A percentile compares a stretch with the other conserved stretches of the same genome.
Evolutionary conservation across 2,797 vertebrate species (phyloP).

Genomic region (Epinephelus coioides): DNA sequence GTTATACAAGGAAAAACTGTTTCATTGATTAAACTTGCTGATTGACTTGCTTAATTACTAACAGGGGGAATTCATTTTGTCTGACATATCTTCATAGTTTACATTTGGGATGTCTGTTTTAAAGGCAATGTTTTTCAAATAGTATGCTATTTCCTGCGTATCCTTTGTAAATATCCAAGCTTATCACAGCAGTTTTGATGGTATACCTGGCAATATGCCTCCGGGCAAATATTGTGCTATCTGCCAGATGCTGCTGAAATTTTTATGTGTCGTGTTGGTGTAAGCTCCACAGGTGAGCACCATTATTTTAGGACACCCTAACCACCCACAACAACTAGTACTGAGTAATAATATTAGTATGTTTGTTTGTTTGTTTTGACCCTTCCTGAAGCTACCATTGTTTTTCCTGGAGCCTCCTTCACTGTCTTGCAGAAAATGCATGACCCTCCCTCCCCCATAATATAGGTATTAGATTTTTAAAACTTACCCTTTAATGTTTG

Average conservation of each 20-base stretch:
- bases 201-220: background rate
- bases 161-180: background rate
- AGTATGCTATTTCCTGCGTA: background rate
- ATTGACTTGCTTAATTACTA: background rate
- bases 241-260: constrained; percentile 12
- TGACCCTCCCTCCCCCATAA: too few species aligned
- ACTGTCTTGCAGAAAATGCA: too few species aligned
- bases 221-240: background rate
- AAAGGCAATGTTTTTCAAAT: background rate
- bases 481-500: too few species aligned
- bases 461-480: too few species aligned
- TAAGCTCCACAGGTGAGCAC: background rate
- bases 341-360: background rate
- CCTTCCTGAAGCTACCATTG: too few species aligned
- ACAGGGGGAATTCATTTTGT: background rate
- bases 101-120: background rate
- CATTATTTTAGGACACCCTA: background rate
- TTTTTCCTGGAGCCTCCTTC: too few species aligned
- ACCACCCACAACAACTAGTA: too few species aligned
- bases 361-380: too few species aligned
- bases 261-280: background rate
- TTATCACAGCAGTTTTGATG: background rate
- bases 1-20: background rate
- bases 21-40: background rate
- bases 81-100: constrained; percentile 1